Evolutionary conservation across 2,113 vertebrate species (phyloP), one percentile per base, ranked within the genome.

Genomic region (Cyanistes caeruleus): DNA sequence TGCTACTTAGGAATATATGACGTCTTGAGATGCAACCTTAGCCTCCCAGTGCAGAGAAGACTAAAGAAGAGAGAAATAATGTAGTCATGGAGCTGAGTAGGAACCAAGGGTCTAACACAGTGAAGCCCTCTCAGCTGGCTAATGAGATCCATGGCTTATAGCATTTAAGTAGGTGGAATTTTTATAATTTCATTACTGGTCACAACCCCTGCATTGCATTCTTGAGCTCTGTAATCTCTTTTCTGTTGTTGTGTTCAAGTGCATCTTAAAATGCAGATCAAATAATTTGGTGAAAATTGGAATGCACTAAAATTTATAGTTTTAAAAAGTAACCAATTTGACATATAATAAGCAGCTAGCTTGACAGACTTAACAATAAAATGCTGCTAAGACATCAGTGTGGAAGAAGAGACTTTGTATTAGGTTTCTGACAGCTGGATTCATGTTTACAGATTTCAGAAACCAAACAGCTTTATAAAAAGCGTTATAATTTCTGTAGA

Each of bases 341-440:
- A 89, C 44, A 81, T 5, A 78, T 75, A 84, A 87, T 78, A 68
- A 92, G 53, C 76, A 96, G n/a, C 48, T 75, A 87, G 35, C 35
- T 95, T 94, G 95, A 90, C 92, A 96, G 33, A 18, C 73, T 88
- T 93, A 91, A 80, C 75, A 86, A 91, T 78, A 90, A 74, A 88
- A 74, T 62, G 33, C 62, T 96, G 72, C 78, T 86, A 88, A 94
- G 79, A 81, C 37, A 88, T 94, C 84, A 39, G 5, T 14, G 4
- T 63, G 70, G 46, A 91, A 88, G 67, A 93, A 77, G 63, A 91
- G 35, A 77, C 24, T 87, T 67, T 60, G 37, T 70, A 44, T 87
- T 84, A 95, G 49, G 43, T 93, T 95, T 93, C 88, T 95, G 95
- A 95, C 88, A 88, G 75, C 55, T 80, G 75, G 64, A 90, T 90